phyloP scores from a whole-genome alignment of 2,888 invertebrate species.

The Caradrina clavipalpis region DNA sequence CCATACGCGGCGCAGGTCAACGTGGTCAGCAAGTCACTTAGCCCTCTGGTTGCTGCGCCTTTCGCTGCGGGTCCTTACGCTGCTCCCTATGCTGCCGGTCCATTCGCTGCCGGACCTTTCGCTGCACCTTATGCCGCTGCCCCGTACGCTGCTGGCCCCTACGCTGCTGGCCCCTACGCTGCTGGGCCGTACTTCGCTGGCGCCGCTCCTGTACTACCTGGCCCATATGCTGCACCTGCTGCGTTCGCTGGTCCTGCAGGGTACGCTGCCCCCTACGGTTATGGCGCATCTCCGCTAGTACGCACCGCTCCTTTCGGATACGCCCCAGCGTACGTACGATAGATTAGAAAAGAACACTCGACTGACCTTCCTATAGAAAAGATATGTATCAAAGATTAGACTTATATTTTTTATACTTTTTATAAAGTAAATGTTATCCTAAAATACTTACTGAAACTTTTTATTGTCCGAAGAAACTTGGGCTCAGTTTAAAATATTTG shows the following conservation, averaged over 20 bases:
- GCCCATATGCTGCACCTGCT: constrained; percentile 65
- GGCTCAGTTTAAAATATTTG: too few species aligned
- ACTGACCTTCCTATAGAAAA: constrained; percentile 82
- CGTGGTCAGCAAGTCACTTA: constrained; percentile 87
- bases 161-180: constrained; percentile 58
- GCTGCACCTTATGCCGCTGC: constrained; percentile 60
- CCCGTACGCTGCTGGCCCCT: constrained; percentile 62
- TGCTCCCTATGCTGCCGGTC: constrained; percentile 70
- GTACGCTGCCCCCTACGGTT: constrained; percentile 65
- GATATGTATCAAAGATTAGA: constrained; percentile 70
- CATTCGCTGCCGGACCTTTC: constrained; percentile 71
- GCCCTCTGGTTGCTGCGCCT: constrained; percentile 81
- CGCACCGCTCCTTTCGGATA: constrained; percentile 53
- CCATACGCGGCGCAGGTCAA: constrained; percentile 92
- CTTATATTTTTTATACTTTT: constrained; percentile 63
- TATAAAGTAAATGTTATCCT: constrained; percentile 61
- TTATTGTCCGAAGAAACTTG: neutral
- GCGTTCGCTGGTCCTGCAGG: constrained; percentile 68
- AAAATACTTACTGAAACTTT: constrained; percentile 28
- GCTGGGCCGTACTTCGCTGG: constrained; percentile 67
- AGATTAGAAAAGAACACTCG: constrained; percentile 82
- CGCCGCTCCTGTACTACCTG: constrained; percentile 58
- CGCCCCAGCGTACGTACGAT: constrained; percentile 86
- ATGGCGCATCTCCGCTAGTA: constrained; percentile 63
- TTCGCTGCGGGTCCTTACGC: constrained; percentile 59